These are phyloP conservation scores for Papilio polyxenes DNA, from an alignment of 1,140 invertebrate species.

Conservation along the genomic window DNA sequence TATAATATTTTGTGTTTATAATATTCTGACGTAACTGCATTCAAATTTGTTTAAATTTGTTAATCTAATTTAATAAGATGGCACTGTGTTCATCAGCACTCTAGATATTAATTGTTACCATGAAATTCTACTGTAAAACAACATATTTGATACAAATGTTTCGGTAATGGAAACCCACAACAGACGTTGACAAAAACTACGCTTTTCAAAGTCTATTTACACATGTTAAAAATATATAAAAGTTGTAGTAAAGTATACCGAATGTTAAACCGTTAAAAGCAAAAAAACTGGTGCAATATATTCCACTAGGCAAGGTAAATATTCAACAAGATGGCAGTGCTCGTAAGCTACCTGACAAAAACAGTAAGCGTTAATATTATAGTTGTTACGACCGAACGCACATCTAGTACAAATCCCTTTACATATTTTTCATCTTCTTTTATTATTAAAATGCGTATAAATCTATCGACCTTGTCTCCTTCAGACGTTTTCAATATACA, in stretches of 20 bases:
- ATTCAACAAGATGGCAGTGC: conserved; percentile 30
- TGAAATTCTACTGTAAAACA: too few relatives aligned
- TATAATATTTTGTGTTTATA: too few relatives aligned
- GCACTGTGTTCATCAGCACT: too few relatives aligned
- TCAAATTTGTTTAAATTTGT: too few relatives aligned
- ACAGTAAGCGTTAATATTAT: conserved; percentile 31
- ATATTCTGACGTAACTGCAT: too few relatives aligned
- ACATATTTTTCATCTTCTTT: conserved; percentile 23
- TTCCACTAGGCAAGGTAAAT: conserved; percentile 10
- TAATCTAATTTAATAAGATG: too few relatives aligned
- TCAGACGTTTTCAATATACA: not conserved
- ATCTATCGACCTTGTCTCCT: not conserved
- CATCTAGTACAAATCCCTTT: conserved; percentile 15
- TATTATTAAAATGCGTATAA: conserved; percentile 28
- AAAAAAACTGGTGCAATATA: conserved; percentile 18
- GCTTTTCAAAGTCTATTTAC: not conserved
- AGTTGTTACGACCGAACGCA: conserved; percentile 27
- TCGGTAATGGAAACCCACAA: too few relatives aligned
- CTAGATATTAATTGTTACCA: too few relatives aligned
- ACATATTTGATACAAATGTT: too few relatives aligned
- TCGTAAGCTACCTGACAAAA: conserved; percentile 29
- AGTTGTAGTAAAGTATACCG: not conserved
- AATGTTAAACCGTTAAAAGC: conserved; percentile 5
- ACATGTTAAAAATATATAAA: not conserved
- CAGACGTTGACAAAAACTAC: not conserved